Conservation (phyloP, 2,113 vertebrate genomes). For the Aleadryas rufinucha region DNA sequence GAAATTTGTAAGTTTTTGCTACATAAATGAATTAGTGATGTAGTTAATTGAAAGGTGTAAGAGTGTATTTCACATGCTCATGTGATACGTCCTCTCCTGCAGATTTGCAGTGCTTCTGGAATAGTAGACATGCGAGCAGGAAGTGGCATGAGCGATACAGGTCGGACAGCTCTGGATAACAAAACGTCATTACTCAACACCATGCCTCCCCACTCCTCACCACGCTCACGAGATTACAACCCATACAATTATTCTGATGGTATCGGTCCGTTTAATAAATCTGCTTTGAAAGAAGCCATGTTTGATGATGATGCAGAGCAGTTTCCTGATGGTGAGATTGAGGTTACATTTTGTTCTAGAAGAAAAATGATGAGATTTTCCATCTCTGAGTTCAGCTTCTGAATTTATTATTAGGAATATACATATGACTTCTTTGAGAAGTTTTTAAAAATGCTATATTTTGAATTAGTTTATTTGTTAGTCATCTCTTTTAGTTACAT, state of each 20-base stretch:
- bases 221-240: constrained; percentile 87
- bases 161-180: constrained; percentile 89
- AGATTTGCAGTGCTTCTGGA: constrained; percentile 72
- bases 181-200: constrained; percentile 92
- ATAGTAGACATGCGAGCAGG: constrained; percentile 74
- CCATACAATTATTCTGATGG: constrained; percentile 88
- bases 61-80: not conserved
- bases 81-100: not conserved
- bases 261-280: constrained; percentile 82
- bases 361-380: not conserved
- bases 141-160: constrained; percentile 75
- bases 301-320: constrained; percentile 85
- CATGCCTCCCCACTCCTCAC: constrained; percentile 84
- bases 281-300: constrained; percentile 85
- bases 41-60: not conserved
- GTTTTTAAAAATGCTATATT: not conserved
- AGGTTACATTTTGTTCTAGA: not conserved
- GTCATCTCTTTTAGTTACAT: not conserved
- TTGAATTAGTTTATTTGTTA: not conserved
- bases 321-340: constrained; percentile 81
- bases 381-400: not conserved
- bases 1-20: not conserved
- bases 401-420: not conserved
- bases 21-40: not conserved
- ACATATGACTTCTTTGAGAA: not conserved